These are phyloP conservation scores for Elymnias hypermnestra DNA, from an alignment of 1,140 invertebrate species.

Conservation along the genomic window DNA sequence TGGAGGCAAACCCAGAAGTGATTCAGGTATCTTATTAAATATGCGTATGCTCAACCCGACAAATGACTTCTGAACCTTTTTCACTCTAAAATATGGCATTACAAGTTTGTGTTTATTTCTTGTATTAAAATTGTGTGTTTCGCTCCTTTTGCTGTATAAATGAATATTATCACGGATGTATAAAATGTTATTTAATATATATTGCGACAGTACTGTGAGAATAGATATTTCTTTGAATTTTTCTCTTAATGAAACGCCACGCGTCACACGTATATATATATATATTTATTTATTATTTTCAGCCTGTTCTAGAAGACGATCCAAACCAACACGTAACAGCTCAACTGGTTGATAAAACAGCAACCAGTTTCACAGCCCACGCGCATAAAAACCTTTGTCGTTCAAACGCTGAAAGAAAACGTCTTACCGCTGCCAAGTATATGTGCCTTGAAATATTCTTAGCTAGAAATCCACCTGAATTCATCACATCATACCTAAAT, in stretches of 20 bases:
- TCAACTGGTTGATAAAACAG: conserved; percentile 63
- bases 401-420: conserved; percentile 52
- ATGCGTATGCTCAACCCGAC: too few relatives aligned
- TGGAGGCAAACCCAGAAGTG: too few relatives aligned
- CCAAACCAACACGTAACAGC: conserved; percentile 58
- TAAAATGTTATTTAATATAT: too few relatives aligned
- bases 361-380: conserved; percentile 49
- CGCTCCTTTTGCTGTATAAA: too few relatives aligned
- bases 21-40: too few relatives aligned
- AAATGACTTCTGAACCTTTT: too few relatives aligned
- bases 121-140: too few relatives aligned
- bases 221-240: background rate
- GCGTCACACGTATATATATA: background rate
- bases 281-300: conserved; percentile 19
- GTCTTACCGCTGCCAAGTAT: conserved; percentile 68
- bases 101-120: too few relatives aligned
- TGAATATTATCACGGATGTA: too few relatives aligned
- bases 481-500: conserved; percentile 78
- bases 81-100: too few relatives aligned
- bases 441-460: conserved; percentile 77
- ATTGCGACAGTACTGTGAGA: too few relatives aligned
- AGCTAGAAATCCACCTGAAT: conserved; percentile 73
- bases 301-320: conserved; percentile 70
- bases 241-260: background rate
- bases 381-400: conserved; percentile 63